Evolutionary conservation across 1,140 invertebrate genomes (phyloP).

Genomic region (Portunus trituberculatus): DNA sequence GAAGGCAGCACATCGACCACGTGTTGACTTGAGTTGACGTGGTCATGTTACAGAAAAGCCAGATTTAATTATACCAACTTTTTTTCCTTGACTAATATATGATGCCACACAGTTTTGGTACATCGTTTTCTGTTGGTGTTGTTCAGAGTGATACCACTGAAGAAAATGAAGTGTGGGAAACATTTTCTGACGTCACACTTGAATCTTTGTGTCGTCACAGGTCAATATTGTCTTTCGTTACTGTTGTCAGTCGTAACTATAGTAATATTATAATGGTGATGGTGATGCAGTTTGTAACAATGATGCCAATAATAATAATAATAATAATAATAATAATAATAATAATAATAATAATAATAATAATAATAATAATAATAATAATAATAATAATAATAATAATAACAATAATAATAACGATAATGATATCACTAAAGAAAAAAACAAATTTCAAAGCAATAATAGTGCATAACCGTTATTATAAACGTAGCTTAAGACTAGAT

Average conservation of each 20-base stretch:
- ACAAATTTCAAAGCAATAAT: too few species aligned
- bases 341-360: too few species aligned
- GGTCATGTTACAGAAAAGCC: not conserved
- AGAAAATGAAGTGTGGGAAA: not conserved
- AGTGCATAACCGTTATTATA: too few species aligned
- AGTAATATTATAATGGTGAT: too few species aligned
- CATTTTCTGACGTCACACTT: not conserved
- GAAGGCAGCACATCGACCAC: not conserved
- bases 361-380: too few species aligned
- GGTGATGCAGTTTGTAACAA: too few species aligned
- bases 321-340: too few species aligned
- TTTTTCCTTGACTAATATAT: not conserved
- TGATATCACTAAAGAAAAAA: too few species aligned
- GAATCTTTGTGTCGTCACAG: not conserved
- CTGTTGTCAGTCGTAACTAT: not conserved
- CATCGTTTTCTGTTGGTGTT: not conserved
- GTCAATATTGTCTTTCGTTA: constrained; percentile 1
- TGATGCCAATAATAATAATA: too few species aligned
- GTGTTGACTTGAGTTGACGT: not conserved
- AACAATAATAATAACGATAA: too few species aligned
- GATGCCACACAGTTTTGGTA: not conserved
- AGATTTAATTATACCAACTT: not conserved
- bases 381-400: too few species aligned
- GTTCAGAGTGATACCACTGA: not conserved
- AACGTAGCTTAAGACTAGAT: too few species aligned